Conservation (phyloP, 2,797 vertebrate genomes). For the Avahi laniger region DNA sequence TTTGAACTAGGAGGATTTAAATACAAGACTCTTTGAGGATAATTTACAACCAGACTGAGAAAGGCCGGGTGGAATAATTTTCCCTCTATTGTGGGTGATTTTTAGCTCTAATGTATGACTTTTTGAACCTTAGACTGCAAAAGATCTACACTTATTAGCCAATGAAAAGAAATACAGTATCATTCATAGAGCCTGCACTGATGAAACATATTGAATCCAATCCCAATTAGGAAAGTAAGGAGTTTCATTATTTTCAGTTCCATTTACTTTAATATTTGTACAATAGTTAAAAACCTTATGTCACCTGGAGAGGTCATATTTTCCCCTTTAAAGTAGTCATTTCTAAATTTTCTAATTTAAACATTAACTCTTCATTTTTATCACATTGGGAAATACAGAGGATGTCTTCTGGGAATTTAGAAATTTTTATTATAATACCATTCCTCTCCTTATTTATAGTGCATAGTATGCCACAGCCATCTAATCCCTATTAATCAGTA, state of each 20-base stretch:
- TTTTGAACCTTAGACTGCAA: slow-evolving; percentile 28
- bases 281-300: not conserved
- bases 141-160: not conserved
- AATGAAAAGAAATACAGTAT: slow-evolving; percentile 33
- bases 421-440: not conserved
- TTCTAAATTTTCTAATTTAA: slow-evolving; percentile 30
- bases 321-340: not conserved
- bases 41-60: slow-evolving; percentile 46
- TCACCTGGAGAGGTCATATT: not conserved
- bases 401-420: not conserved
- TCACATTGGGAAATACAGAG: not conserved
- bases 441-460: not conserved
- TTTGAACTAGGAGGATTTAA: not conserved
- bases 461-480: not conserved
- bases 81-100: not conserved
- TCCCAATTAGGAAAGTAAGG: not conserved
- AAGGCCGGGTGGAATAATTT: slow-evolving; percentile 18
- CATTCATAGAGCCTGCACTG: not conserved
- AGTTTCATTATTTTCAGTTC: slow-evolving; percentile 24
- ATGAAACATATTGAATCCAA: not conserved
- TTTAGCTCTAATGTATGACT: slow-evolving; percentile 11
- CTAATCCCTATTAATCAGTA: not conserved
- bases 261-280: slow-evolving; percentile 22
- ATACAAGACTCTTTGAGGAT: not conserved
- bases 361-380: slow-evolving; percentile 28